Evolutionary conservation across 2,113 vertebrate genomes (phyloP), one percentile per base, ranked within the genome.

Genomic region (Chloebia gouldiae): DNA sequence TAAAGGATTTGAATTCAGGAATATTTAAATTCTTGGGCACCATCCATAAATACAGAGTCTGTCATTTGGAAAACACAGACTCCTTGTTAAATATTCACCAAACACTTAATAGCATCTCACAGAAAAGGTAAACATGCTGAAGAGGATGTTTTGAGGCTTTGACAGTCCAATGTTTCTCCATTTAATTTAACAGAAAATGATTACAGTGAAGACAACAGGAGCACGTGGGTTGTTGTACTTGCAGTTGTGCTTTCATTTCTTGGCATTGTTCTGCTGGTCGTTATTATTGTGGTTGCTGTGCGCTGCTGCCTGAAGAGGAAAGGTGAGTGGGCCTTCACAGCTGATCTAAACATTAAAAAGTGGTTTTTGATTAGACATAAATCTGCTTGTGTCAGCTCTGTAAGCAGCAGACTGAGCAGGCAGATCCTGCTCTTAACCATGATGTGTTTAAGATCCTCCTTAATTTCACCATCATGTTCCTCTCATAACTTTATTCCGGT

Each of bases 261-360:
- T 65, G 96, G 96, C 45, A 15, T 98, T 81, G 50, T 98, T 76
- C 95, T 98, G 56, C 90, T 98, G 88, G 84, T 97, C 57, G 11
- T 95, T 42, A 14, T 98, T 63, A 56, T 97, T 77, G 90, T 88
- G 40, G 76, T 97, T 17, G 66, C 97, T 30, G 80, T 98, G 30
- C 96, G 95, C 90, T 98, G 92, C 95, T 96, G 94, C 61, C 80
- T 92, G 3, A 97, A 96, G 92, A 97, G 61, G 88, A 96, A 86
- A 93, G 95, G 97, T 97, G 90, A 82, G 96, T 90, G 60, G 11
- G 61, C 11, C 66, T 91, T 77, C 64, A 40, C 28, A 49, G 20
- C 14, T 76, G 20, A 6, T 22, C 56, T 83, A 0, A 14, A n/a
- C 10, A 8, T 88, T 84, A 31, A 77, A 87, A 92, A 63, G 2